These are phyloP conservation scores for Acanthopagrus latus DNA, from an alignment of 2,797 vertebrate species.

Conservation along the genomic window DNA sequence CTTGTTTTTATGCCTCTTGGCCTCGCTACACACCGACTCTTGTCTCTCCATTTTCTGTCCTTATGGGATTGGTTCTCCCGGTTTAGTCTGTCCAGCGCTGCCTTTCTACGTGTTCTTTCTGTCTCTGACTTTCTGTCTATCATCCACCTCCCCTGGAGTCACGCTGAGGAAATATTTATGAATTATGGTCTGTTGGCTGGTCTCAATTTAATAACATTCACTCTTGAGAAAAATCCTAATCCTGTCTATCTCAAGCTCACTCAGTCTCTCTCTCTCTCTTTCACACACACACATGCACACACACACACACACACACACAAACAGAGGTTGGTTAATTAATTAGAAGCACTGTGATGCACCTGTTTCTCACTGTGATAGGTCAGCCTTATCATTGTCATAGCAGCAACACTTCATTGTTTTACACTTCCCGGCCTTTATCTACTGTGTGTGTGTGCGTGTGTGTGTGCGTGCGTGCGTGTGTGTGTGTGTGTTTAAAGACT, in stretches of 20 bases:
- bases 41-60: slow-evolving; percentile 52
- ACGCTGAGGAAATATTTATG: slow-evolving; percentile 52
- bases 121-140: slow-evolving; percentile 49
- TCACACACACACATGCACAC: too few species aligned
- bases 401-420: slow-evolving; percentile 39
- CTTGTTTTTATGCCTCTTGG: slow-evolving; percentile 11
- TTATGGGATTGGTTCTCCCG: slow-evolving; percentile 43
- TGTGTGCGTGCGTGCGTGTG: too few species aligned
- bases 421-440: neutral
- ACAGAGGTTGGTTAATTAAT: slow-evolving; percentile 32
- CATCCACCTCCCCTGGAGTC: slow-evolving; percentile 40
- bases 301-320: neutral
- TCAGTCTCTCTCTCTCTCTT: neutral
- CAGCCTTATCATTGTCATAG: slow-evolving; percentile 21
- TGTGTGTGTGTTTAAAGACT: neutral
- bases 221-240: slow-evolving; percentile 5
- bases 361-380: slow-evolving; percentile 40
- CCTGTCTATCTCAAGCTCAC: neutral
- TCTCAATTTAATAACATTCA: slow-evolving; percentile 48
- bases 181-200: slow-evolving; percentile 30
- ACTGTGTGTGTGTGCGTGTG: neutral
- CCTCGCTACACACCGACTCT: neutral
- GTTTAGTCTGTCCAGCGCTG: slow-evolving; percentile 52
- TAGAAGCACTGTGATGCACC: slow-evolving; percentile 7
- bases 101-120: slow-evolving; percentile 37